A percentile compares a stretch with the other conserved stretches of the same genome.
Evolutionary conservation across 2,113 vertebrate species (phyloP).

Genomic region (Hippopotamus amphibius): DNA sequence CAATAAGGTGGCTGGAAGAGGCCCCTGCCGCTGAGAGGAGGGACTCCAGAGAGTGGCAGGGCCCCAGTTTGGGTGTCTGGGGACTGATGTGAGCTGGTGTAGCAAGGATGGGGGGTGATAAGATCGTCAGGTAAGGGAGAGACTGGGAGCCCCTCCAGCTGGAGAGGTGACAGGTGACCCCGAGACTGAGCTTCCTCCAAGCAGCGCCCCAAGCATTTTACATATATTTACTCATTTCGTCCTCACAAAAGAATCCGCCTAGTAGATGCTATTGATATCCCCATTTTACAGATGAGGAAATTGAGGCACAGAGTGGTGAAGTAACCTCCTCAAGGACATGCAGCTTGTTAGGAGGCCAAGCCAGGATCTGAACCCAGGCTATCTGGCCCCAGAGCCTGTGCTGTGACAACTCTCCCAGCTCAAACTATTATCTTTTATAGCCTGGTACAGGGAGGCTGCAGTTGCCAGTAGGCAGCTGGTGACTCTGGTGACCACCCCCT

Average conservation of each 20-base stretch:
- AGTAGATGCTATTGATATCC: not conserved
- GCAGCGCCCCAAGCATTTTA: not conserved
- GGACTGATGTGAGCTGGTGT: not conserved
- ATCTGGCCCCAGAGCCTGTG: not conserved
- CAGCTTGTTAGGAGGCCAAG: not conserved
- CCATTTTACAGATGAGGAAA: not conserved
- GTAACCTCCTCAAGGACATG: not conserved
- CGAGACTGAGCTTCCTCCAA: not conserved
- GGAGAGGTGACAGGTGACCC: not conserved
- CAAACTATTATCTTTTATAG: not conserved
- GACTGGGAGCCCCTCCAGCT: not conserved
- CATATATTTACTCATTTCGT: not conserved
- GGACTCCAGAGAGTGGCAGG: not conserved
- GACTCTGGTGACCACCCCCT: not conserved
- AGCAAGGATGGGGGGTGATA: not conserved
- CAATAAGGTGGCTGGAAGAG: not conserved
- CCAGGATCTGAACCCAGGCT: not conserved
- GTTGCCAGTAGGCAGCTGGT: not conserved
- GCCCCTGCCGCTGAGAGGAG: not conserved
- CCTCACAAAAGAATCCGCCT: not conserved
- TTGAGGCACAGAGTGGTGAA: not conserved
- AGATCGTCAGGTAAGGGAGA: not conserved
- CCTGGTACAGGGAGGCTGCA: not conserved
- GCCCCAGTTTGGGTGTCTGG: not conserved
- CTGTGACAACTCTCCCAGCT: not conserved